Evolutionary conservation across 2,113 vertebrate species (phyloP), one percentile per base, ranked within the genome.

Genomic region (Scartelaos histophorus): DNA sequence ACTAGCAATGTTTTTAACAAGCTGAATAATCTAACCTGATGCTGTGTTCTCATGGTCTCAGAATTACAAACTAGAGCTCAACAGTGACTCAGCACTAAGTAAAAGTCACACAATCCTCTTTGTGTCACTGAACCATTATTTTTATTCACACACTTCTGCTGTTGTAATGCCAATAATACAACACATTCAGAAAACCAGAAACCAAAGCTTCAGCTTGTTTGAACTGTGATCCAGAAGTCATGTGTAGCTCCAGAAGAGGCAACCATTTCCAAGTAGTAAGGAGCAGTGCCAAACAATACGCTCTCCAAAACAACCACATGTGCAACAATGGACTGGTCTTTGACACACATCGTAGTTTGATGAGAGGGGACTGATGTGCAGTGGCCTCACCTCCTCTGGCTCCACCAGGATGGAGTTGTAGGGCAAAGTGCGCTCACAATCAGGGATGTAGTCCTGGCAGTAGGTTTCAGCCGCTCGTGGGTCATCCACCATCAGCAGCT

Each of bases 361-460:
- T 22, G 21, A 11, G 53, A 56, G 53, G 24, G 10, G 47, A 19
- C 47, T 43, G 38, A 43, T 9, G 10, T 43, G 7, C 7, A 1
- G 7, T 9, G 38, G 38, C 16, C 51, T 54, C 19, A 92, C 93
- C 88, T 93, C 90, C 47, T 85, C 90, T 0, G 76, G 58, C 69
- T 92, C 90, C 49, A 71, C 66, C 9, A 88, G 46, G 57, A 94
- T 90, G 87, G 71, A 90, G 85, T 86, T 78, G 66, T 94, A 96
- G 0, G 95, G 94, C 70, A 95, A 78, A 0, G 96, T 85, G 0
- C 93, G 91, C 78, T 97, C 94, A 3, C 98, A 99, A 93, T 99
- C 96, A 0, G 97, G 97, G 85, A 97, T 99, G 93, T 95, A 98
- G 89, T 98, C 95, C 58, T 94, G 94, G 0, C 98, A 99, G 91